A percentile compares a stretch with the other conserved stretches of the same genome.
Evolutionary conservation across 2,888 invertebrate genomes (phyloP).

Genomic region (Diogma glabrata): DNA sequence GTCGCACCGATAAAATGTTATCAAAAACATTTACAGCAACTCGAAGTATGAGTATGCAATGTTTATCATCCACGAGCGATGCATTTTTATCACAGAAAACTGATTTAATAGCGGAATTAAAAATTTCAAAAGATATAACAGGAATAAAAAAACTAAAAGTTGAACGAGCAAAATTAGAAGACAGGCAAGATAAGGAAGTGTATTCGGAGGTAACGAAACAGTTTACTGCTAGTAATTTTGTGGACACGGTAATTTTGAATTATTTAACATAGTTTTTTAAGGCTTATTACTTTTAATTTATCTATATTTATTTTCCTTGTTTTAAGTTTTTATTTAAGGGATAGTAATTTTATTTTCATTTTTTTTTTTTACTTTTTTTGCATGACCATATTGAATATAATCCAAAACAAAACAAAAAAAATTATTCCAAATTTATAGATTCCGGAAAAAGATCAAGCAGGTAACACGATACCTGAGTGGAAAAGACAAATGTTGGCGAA

Average conservation of each 20-base stretch:
- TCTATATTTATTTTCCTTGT: too few relatives aligned
- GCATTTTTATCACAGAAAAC: constrained; percentile 65
- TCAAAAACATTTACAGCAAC: constrained; percentile 76
- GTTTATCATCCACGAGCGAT: constrained; percentile 51
- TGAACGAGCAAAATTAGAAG: constrained; percentile 75
- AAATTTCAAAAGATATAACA: constrained; percentile 83
- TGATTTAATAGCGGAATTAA: constrained; percentile 83
- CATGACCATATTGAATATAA: too few relatives aligned
- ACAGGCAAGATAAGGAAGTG: constrained; percentile 68
- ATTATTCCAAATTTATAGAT: constrained; percentile 50
- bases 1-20: constrained; percentile 63
- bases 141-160: constrained; percentile 91
- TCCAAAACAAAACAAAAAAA: too few relatives aligned
- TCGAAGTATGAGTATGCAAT: constrained; percentile 64
- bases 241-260: constrained; percentile 85
- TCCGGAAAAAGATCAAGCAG: constrained; percentile 78
- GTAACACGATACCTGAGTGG: constrained; percentile 87
- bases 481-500: constrained; percentile 91
- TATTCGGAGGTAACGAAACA: constrained; percentile 75
- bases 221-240: constrained; percentile 75
- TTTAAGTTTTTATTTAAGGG: too few relatives aligned
- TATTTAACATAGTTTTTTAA: too few relatives aligned
- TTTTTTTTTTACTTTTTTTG: not conserved
- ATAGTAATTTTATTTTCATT: not conserved
- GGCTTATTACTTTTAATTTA: too few relatives aligned